Conservation (phyloP, 1,140 invertebrate genomes). For the Dinoponera quadriceps region DNA sequence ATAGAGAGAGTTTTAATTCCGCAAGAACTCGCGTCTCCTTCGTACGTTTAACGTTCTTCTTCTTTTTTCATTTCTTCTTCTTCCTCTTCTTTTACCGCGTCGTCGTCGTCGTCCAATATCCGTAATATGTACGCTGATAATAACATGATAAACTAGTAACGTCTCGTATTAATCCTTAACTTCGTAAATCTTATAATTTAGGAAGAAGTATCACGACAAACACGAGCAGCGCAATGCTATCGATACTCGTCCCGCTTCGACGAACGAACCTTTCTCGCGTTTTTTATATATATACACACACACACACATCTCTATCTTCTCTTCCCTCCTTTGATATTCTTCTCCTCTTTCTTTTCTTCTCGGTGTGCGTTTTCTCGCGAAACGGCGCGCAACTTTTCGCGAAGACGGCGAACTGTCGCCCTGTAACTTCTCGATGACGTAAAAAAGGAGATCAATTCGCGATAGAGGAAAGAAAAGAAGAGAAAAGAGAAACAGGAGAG, state of each 20-base stretch:
- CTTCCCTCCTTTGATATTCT: not conserved
- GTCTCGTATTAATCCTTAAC: constrained; percentile 36
- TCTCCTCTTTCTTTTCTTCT: not conserved
- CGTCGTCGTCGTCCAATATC: constrained; percentile 9
- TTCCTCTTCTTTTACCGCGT: not conserved
- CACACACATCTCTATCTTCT: too few relatives aligned
- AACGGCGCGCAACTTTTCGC: constrained; percentile 24
- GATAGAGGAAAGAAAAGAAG: not conserved
- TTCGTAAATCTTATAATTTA: constrained; percentile 56
- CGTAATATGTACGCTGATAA: constrained; percentile 30
- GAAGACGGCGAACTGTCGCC: constrained; percentile 23
- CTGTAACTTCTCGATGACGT: constrained; percentile 6
- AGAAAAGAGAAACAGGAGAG: constrained; percentile 1
- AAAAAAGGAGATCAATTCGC: constrained; percentile 2
- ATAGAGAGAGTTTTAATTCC: constrained; percentile 35
- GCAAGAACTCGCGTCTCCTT: constrained; percentile 24
- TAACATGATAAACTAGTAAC: constrained; percentile 55
- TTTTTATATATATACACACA: not conserved
- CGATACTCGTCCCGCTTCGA: constrained; percentile 20
- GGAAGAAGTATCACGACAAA: constrained; percentile 67
- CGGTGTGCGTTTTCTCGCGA: not conserved
- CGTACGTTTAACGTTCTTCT: constrained; percentile 21
- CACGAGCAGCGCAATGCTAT: constrained; percentile 55
- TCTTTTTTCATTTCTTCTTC: not conserved
- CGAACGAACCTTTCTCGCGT: constrained; percentile 18